Conservation (phyloP, 2,888 invertebrate genomes). For the Callosobruchus maculatus region DNA sequence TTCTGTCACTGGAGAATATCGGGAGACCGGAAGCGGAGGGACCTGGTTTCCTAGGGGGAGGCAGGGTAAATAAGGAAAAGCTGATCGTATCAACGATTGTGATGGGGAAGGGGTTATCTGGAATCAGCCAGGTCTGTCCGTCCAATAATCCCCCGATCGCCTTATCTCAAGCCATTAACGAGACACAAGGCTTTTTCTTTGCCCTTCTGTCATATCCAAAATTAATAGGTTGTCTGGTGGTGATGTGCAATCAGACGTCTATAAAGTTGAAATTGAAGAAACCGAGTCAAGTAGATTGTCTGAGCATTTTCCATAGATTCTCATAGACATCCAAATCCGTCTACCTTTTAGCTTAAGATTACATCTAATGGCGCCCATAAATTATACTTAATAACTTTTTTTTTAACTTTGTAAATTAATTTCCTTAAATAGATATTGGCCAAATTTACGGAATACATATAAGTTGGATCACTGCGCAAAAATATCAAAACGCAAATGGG, state of each 20-base stretch:
- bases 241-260: background rate
- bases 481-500: too few species aligned
- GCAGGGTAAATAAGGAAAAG: background rate
- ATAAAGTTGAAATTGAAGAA: background rate
- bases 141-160: background rate
- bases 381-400: too few species aligned
- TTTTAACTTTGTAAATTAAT: too few species aligned
- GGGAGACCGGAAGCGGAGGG: background rate
- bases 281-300: too few species aligned
- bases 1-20: background rate
- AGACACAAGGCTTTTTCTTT: background rate
- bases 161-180: background rate
- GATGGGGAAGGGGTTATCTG: background rate
- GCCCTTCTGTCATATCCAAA: background rate
- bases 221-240: background rate
- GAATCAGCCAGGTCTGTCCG: background rate
- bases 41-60: background rate
- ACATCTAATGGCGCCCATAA: too few species aligned
- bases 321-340: too few species aligned
- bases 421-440: too few species aligned
- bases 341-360: too few species aligned
- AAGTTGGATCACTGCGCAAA: too few species aligned
- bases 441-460: too few species aligned
- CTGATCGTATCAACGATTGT: background rate
- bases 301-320: too few species aligned